These are phyloP conservation scores for Portunus trituberculatus DNA, from an alignment of 1,140 invertebrate species.

Conservation along the genomic window DNA sequence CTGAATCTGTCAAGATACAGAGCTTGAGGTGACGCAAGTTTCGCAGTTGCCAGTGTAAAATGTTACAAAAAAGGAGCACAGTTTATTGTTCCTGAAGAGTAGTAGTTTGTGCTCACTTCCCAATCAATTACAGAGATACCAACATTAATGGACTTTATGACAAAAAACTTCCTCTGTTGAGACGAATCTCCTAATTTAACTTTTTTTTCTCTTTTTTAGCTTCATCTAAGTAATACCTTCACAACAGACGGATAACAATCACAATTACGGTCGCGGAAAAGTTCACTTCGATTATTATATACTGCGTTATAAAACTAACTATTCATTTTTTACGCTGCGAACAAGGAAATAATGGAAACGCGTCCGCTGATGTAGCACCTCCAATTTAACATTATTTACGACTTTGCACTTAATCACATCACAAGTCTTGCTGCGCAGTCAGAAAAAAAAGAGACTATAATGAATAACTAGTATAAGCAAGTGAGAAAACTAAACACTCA, in stretches of 20 bases:
- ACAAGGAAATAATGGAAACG: not conserved
- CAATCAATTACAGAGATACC: not conserved
- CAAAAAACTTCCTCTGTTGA: not conserved
- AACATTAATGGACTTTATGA: not conserved
- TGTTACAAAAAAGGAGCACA: not conserved
- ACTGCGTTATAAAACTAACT: not conserved
- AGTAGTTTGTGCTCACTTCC: not conserved
- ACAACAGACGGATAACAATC: not conserved
- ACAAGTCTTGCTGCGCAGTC: not conserved
- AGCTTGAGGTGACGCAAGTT: no score
- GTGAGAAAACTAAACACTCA: not conserved
- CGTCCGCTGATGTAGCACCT: not conserved
- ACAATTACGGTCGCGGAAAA: not conserved
- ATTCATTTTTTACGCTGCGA: not conserved
- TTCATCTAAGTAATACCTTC: not conserved
- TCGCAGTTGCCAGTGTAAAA: not conserved
- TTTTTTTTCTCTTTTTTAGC: not conserved
- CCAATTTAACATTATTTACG: not conserved
- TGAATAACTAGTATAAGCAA: not conserved
- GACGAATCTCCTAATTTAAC: not conserved
- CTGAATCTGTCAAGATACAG: no score
- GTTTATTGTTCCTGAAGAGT: not conserved
- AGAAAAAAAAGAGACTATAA: not conserved
- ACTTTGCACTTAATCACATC: not conserved
- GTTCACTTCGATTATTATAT: not conserved